phyloP scores from a whole-genome alignment of 1,140 invertebrate species.

The Sinella curviseta region DNA sequence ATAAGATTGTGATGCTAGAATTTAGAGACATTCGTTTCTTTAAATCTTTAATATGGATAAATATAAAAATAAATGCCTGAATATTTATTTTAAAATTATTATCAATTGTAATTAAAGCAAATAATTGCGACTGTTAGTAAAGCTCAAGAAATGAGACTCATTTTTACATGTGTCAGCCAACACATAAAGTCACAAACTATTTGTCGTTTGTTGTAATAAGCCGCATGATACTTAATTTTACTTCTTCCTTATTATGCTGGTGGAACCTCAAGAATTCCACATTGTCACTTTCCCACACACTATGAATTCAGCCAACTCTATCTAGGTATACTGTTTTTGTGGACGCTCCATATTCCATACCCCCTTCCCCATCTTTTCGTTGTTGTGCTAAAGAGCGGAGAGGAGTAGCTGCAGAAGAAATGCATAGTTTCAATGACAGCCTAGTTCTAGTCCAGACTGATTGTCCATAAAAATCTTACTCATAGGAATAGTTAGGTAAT shows the following conservation, averaged over 20 bases:
- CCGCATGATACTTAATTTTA: not conserved
- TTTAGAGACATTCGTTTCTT: too few species aligned
- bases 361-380: not conserved
- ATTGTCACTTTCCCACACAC: not conserved
- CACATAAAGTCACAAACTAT: constrained; percentile 21
- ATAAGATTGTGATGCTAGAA: too few species aligned
- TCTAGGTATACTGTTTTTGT: not conserved
- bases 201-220: not conserved
- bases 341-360: not conserved
- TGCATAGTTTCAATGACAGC: constrained; percentile 8
- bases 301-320: not conserved
- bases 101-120: not conserved
- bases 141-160: constrained; percentile 23
- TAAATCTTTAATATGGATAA: too few species aligned
- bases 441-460: constrained; percentile 24
- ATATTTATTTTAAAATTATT: not conserved
- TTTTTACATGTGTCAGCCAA: not conserved
- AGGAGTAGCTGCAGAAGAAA: too few species aligned
- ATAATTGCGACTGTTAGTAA: not conserved
- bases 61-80: too few species aligned
- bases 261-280: not conserved
- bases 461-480: constrained; percentile 4
- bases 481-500: not conserved
- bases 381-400: too few species aligned
- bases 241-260: not conserved